Base-by-base conservation (phyloP, 2,797 vertebrate genomes). In the Crocodylus rhombifer region DNA sequence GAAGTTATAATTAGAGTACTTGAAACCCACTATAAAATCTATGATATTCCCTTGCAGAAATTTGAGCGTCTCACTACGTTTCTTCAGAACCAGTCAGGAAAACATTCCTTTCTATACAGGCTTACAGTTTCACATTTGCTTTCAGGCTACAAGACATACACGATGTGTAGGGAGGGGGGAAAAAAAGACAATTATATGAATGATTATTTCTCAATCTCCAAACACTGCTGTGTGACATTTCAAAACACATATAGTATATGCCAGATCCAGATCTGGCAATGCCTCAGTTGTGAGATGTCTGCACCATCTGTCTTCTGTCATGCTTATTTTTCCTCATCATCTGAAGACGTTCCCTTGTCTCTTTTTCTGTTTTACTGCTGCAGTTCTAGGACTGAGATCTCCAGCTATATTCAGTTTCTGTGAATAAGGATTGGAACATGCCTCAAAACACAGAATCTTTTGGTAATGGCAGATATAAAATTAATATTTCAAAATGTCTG, bases 321-420 rank as follows among this genome's bases (percentile, higher is more conserved):
- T 87, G 16, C 55, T 83, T 89, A 13, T 85, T 81, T 92, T 81
- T 42, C 80, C 51, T 12, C 12, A 1, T 73, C 85, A 83, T 51
- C 69, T 79, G 55, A 80, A 83, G 77, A 78, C 6, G 58, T 78
- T 88, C 51, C 8, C 77, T 61, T 77, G 4, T 64, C 26, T 86
- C 3, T 65, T 26, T 61, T 56, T 82, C 63, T 75, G 23, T 79
- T 86, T 82, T 79, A 26, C 33, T n/a, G 36, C 18, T 20, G 17
- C 28, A n/a, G 3, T 57, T 82, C 30, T 57, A 42, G 21, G 3
- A 7, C 51, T 42, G 51, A 61, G 84, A 7, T 28, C 25, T 0
- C 0, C 55, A 95, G 55, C 78, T 82, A 2, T 7, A 2, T 36
- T 84, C 62, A 33, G n/a, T 67, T 12, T 58, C 89, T 11, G 4